Evolutionary conservation across 2,888 invertebrate species (phyloP).

Genomic region (Palloptera scutellata): DNA sequence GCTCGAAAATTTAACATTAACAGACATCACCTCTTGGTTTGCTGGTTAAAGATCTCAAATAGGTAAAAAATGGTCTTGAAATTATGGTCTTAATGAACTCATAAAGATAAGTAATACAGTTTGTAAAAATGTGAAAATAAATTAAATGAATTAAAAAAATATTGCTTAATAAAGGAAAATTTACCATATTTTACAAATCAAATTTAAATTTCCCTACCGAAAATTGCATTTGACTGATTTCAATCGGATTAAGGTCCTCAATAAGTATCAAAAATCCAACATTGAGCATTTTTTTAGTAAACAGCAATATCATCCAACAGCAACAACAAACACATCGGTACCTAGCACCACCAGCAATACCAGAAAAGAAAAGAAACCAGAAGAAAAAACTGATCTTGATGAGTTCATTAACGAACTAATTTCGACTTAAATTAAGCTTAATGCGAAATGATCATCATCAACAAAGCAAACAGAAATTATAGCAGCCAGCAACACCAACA

Average conservation of each 20-base stretch:
- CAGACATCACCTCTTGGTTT: no score
- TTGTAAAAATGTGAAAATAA: no score
- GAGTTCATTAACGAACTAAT: conserved; percentile 62
- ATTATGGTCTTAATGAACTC: no score
- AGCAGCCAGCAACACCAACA: conserved; percentile 25
- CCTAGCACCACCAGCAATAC: neutral
- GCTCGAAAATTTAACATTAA: no score
- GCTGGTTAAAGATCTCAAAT: no score
- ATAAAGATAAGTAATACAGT: no score
- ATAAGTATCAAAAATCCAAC: neutral
- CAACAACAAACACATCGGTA: conserved; percentile 2
- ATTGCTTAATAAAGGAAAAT: no score
- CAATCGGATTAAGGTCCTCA: neutral
- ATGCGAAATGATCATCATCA: conserved; percentile 53
- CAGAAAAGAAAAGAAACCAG: neutral
- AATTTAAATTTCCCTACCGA: no score
- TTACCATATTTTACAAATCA: no score
- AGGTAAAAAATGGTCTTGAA: no score
- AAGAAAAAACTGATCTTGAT: conserved; percentile 45
- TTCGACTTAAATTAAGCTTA: conserved; percentile 61
- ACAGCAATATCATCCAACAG: neutral
- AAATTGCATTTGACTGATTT: no score
- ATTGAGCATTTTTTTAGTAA: neutral
- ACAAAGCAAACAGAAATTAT: conserved; percentile 53
- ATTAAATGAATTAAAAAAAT: no score